These are phyloP conservation scores for Drosophila sucinea DNA, from an alignment of 1,140 invertebrate species.

Conservation along the genomic window DNA sequence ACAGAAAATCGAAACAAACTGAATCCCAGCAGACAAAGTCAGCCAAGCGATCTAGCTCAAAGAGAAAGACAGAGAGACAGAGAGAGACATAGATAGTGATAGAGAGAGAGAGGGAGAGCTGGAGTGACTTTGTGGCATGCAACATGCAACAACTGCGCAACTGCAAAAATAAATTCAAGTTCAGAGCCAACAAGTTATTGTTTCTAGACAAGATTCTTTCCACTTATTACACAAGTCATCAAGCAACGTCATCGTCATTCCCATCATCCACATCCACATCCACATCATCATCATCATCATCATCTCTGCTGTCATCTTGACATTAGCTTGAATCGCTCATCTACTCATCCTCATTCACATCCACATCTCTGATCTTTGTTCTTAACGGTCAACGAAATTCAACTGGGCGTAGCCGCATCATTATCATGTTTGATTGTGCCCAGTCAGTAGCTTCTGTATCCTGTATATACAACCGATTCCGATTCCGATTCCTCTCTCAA, in stretches of 20 bases:
- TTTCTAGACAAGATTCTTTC: conserved; percentile 80
- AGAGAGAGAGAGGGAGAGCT: conserved; percentile 26
- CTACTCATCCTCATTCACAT: conserved; percentile 6
- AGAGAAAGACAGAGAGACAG: conserved; percentile 15
- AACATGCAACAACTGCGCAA: conserved; percentile 50
- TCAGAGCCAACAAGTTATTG: conserved; percentile 77
- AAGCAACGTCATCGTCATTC: conserved; percentile 42
- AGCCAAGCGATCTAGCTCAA: conserved; percentile 57
- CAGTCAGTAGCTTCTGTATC: conserved; percentile 60
- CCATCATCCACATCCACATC: conserved; percentile 19
- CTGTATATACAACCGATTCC: conserved; percentile 39
- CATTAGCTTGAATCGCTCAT: conserved; percentile 59
- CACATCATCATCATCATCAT: conserved; percentile 44
- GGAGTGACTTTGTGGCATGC: conserved; percentile 66
- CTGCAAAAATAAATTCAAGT: conserved; percentile 71
- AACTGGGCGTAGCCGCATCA: conserved; percentile 69
- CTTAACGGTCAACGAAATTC: conserved; percentile 58
- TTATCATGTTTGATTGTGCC: conserved; percentile 66
- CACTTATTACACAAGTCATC: conserved; percentile 81
- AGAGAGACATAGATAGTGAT: conserved; percentile 18
- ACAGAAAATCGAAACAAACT: conserved; percentile 28
- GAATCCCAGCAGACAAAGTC: conserved; percentile 29
- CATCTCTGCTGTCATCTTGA: conserved; percentile 72
- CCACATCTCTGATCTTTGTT: conserved; percentile 22
- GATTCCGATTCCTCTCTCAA: conserved; percentile 20